These are phyloP conservation scores for Bergia sp. DNA, from an alignment of 92 coral and sea anemone species.

Conservation along the genomic window DNA sequence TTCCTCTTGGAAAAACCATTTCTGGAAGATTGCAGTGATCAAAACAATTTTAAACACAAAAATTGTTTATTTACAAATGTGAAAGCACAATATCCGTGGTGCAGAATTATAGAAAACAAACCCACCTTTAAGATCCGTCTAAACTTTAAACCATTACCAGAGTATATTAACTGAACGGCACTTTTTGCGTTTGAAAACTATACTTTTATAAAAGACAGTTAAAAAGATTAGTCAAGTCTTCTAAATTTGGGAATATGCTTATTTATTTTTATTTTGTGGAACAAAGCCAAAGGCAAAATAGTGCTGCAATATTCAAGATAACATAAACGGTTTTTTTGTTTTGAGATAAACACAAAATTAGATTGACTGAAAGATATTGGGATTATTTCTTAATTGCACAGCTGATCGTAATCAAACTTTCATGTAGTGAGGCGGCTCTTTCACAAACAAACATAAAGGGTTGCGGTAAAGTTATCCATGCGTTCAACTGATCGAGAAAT, in stretches of 20 bases:
- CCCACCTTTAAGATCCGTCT: not conserved
- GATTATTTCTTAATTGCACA: conserved; percentile 13
- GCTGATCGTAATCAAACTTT: not conserved
- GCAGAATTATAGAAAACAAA: not conserved
- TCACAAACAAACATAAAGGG: not conserved
- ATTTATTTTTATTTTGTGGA: not conserved
- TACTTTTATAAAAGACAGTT: not conserved
- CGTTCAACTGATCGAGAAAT: not conserved
- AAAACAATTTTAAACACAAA: not conserved
- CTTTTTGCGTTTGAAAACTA: no score
- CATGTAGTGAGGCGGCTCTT: not conserved
- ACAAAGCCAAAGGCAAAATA: not conserved
- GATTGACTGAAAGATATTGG: not conserved
- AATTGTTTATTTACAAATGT: not conserved
- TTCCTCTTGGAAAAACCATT: not conserved
- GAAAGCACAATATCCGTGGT: not conserved
- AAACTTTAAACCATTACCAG: not conserved
- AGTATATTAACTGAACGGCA: not conserved
- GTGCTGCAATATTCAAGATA: not conserved
- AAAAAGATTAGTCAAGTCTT: not conserved
- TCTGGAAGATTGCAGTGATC: conserved; percentile 10
- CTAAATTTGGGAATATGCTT: not conserved
- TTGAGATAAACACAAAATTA: conserved; percentile 19
- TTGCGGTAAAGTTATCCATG: not conserved
- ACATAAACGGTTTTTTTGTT: not conserved